These are phyloP conservation scores for Synchiropus splendidus DNA, from an alignment of 2,113 vertebrate species.

Conservation along the genomic window DNA sequence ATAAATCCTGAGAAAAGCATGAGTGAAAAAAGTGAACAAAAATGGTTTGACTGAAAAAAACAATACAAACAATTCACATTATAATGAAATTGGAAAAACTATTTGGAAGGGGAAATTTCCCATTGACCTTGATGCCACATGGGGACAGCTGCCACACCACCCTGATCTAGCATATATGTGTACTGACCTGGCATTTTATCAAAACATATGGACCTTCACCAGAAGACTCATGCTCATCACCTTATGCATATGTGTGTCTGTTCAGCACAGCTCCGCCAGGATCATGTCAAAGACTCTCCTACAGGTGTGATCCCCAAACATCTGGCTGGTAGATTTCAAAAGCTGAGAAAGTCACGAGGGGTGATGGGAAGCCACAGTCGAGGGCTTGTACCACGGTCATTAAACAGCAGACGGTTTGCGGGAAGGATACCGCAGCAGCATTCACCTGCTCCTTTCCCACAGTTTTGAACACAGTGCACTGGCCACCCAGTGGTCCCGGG, in stretches of 20 bases:
- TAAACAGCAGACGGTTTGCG: slow-evolving; percentile 28
- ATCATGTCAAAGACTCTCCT: slow-evolving; percentile 40
- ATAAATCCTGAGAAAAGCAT: too few relatives aligned
- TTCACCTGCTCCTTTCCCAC: slow-evolving; percentile 47
- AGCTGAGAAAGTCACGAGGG: slow-evolving; percentile 27
- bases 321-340: slow-evolving; percentile 56
- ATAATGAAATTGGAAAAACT: too few relatives aligned
- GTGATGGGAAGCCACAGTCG: slow-evolving; percentile 31
- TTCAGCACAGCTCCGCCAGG: slow-evolving; percentile 28
- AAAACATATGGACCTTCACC: too few relatives aligned
- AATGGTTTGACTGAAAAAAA: too few relatives aligned
- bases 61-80: too few relatives aligned
- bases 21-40: too few relatives aligned
- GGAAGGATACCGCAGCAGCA: slow-evolving; percentile 13
- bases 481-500: slow-evolving; percentile 35
- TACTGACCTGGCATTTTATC: too few relatives aligned
- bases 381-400: slow-evolving; percentile 43
- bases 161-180: too few relatives aligned
- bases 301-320: slow-evolving; percentile 52
- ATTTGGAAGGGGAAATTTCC: too few relatives aligned
- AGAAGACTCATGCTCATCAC: slow-evolving; percentile 6
- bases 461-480: slow-evolving; percentile 12
- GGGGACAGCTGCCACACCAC: too few relatives aligned
- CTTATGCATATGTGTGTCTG: slow-evolving; percentile 8
- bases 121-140: too few relatives aligned